phyloP scores from a whole-genome alignment of 1,140 invertebrate genomes.

The Drosophila pachea region DNA sequence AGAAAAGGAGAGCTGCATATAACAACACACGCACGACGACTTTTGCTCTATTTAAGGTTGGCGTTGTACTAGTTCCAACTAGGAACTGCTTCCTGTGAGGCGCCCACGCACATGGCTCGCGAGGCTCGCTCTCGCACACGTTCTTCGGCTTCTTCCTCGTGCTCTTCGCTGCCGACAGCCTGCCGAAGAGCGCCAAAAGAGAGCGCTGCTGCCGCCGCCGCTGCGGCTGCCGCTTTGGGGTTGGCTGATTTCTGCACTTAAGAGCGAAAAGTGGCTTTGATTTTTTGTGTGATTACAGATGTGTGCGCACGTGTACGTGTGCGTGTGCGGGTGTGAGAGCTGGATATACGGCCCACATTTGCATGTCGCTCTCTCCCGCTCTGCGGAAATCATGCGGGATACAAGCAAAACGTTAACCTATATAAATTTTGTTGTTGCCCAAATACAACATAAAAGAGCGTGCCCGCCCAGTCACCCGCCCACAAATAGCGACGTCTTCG shows the following conservation, averaged over 20 bases:
- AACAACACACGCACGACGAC: constrained; percentile 31
- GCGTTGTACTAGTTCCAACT: constrained; percentile 61
- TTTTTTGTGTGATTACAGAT: constrained; percentile 40
- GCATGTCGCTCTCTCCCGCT: constrained; percentile 44
- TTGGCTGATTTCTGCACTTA: constrained; percentile 65
- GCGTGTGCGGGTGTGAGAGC: constrained; percentile 31
- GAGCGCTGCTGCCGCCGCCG: not conserved
- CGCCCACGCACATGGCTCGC: constrained; percentile 41
- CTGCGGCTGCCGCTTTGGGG: constrained; percentile 17
- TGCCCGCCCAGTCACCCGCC: constrained; percentile 20
- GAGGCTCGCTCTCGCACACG: constrained; percentile 12
- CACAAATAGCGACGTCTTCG: constrained; percentile 23
- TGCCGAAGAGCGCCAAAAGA: constrained; percentile 15
- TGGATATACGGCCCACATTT: constrained; percentile 52
- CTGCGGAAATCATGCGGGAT: constrained; percentile 46
- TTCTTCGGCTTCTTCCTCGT: not conserved
- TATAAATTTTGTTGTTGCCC: constrained; percentile 64
- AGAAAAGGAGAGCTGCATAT: constrained; percentile 21
- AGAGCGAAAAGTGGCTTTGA: constrained; percentile 72
- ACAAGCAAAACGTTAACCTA: constrained; percentile 64
- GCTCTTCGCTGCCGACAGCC: constrained; percentile 1
- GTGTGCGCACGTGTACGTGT: constrained; percentile 38
- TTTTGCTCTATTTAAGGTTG: constrained; percentile 64
- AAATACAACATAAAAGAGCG: constrained; percentile 20
- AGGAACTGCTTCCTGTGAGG: constrained; percentile 32